phyloP scores from a whole-genome alignment of 2,888 invertebrate genomes.

The Apomyelois bistriatella region DNA sequence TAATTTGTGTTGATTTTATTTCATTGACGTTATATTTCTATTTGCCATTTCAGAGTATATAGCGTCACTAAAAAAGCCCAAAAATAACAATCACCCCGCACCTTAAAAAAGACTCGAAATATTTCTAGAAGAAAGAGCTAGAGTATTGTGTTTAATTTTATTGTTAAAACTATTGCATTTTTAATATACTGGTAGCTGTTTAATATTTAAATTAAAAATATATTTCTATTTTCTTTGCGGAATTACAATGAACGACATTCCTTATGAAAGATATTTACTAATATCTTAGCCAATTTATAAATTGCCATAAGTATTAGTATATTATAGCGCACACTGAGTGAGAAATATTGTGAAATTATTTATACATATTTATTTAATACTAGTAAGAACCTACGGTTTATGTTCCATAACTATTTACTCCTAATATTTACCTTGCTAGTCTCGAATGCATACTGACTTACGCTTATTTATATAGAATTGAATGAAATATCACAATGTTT shows the following conservation, averaged over 20 bases:
- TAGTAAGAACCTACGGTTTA: neutral
- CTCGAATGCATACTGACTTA: neutral
- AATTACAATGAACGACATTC: neutral
- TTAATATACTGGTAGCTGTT: neutral
- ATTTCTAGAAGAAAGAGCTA: neutral
- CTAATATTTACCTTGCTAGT: constrained; percentile 7
- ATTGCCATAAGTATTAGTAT: neutral
- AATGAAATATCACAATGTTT: constrained; percentile 2
- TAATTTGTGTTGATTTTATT: constrained; percentile 1
- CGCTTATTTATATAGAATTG: neutral
- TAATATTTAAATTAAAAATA: neutral
- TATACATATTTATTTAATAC: neutral
- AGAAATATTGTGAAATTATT: neutral
- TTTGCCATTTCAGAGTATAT: constrained; percentile 76
- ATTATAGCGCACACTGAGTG: neutral
- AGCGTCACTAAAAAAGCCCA: constrained; percentile 70
- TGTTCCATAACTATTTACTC: neutral
- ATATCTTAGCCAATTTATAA: neutral
- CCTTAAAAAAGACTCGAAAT: constrained; percentile 18
- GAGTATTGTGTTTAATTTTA: constrained; percentile 1
- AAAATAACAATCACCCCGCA: constrained; percentile 58
- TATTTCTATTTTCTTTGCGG: neutral
- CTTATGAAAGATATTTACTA: neutral
- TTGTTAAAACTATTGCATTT: constrained; percentile 4
- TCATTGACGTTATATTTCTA: constrained; percentile 42